These are phyloP conservation scores for Phanerotoma sp. DNA, from an alignment of 2,888 invertebrate species.

Conservation along the genomic window DNA sequence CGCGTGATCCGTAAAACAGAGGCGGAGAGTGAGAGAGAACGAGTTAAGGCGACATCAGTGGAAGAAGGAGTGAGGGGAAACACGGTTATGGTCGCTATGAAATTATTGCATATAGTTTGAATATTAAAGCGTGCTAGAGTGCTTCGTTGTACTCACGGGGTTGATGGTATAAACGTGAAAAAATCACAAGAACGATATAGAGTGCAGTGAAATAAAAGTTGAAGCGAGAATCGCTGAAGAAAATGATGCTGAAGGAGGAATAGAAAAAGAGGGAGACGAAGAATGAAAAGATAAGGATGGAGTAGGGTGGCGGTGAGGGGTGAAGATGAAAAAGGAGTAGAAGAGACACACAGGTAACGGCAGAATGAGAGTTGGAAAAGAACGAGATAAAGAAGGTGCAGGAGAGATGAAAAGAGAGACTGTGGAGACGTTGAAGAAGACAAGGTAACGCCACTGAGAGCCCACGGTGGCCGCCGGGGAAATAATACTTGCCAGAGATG, in stretches of 20 bases:
- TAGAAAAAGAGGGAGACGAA: conserved; percentile 26
- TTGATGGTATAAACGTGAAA: conserved; percentile 36
- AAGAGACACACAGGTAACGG: conserved; percentile 12
- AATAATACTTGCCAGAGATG: conserved; percentile 55
- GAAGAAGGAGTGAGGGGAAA: conserved; percentile 22
- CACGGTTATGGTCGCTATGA: conserved; percentile 51
- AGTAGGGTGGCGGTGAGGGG: no score
- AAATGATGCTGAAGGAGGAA: conserved; percentile 32
- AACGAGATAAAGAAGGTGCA: conserved; percentile 14
- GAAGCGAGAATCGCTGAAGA: conserved; percentile 2
- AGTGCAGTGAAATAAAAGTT: conserved; percentile 18
- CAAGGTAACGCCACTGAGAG: conserved; percentile 54
- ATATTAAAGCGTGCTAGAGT: conserved; percentile 55
- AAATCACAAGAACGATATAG: conserved; percentile 31
- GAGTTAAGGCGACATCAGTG: conserved; percentile 18
- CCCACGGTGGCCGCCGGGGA: conserved; percentile 56
- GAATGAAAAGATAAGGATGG: conserved; percentile 22
- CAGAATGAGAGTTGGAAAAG: no score
- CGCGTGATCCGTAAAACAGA: conserved; percentile 26
- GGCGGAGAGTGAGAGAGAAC: conserved; percentile 17
- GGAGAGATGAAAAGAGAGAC: conserved; percentile 34
- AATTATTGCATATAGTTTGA: conserved; percentile 58
- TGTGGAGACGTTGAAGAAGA: conserved; percentile 40
- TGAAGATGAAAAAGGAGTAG: no score
- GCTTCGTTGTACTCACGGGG: conserved; percentile 39